These are phyloP conservation scores for Gymnothorax reevesii DNA, from an alignment of 2,797 vertebrate genomes.

Conservation along the genomic window DNA sequence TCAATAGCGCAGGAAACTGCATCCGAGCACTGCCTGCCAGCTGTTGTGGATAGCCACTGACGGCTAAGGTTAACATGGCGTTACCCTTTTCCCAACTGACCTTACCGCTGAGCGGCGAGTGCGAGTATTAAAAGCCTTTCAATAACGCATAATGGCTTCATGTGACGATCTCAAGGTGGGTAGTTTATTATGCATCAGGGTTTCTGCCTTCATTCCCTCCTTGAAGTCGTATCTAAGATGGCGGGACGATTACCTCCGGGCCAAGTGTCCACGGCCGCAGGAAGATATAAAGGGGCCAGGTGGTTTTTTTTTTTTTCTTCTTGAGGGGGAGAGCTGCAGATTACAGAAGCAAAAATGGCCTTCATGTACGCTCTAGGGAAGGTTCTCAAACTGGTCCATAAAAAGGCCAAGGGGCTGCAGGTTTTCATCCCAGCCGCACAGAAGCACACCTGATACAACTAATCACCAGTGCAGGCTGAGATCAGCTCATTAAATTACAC, in stretches of 20 bases:
- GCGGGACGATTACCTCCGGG: slow-evolving; percentile 17
- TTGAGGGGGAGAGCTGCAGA: not conserved
- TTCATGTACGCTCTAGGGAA: not conserved
- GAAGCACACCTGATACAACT: too few relatives aligned
- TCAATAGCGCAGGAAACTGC: not conserved
- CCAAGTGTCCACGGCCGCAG: slow-evolving; percentile 1
- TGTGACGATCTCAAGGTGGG: not conserved
- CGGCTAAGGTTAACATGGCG: not conserved
- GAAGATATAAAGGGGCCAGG: not conserved
- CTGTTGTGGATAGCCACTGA: not conserved
- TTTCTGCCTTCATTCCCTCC: not conserved
- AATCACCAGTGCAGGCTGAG: too few relatives aligned
- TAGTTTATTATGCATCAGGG: not conserved
- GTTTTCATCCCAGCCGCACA: too few relatives aligned
- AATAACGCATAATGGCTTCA: not conserved
- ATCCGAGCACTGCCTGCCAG: not conserved
- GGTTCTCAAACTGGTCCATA: too few relatives aligned
- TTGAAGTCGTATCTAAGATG: slow-evolving; percentile 19
- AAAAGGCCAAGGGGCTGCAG: too few relatives aligned
- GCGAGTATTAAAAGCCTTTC: slow-evolving; percentile 1
- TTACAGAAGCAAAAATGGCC: slow-evolving; percentile 32
- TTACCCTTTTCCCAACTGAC: not conserved
- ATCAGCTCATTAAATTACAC: too few relatives aligned
- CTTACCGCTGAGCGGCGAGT: not conserved
- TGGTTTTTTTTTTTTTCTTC: too few relatives aligned